Conservation (phyloP, 1,140 invertebrate species). For the Drosophila teissieri region DNA sequence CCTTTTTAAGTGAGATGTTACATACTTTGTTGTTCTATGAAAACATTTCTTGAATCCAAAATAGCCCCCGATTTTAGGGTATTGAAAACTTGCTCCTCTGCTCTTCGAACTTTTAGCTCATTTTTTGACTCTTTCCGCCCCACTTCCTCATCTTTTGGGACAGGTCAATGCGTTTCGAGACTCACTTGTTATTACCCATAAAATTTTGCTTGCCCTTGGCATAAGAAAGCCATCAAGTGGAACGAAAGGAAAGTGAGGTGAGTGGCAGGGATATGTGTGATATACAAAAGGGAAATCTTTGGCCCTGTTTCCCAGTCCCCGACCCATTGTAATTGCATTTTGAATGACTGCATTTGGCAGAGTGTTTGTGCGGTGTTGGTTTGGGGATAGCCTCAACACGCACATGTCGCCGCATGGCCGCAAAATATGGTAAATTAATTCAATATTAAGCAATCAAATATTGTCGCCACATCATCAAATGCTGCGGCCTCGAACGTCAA, state of each 20-base stretch:
- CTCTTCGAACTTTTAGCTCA: constrained; percentile 11
- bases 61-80: constrained; percentile 1
- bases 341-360: constrained; percentile 34
- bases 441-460: constrained; percentile 81
- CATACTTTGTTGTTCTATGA: neutral
- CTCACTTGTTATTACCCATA: constrained; percentile 57
- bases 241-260: constrained; percentile 16
- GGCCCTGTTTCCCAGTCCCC: constrained; percentile 6
- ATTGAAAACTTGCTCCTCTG: constrained; percentile 11
- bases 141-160: constrained; percentile 36
- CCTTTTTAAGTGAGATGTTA: neutral
- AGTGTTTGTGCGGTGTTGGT: constrained; percentile 5
- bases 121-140: constrained; percentile 16
- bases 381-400: constrained; percentile 41
- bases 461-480: constrained; percentile 78
- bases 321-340: constrained; percentile 69
- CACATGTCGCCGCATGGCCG: constrained; percentile 40
- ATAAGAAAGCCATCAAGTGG: constrained; percentile 8
- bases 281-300: constrained; percentile 39
- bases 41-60: too few species aligned
- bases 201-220: constrained; percentile 52
- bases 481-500: constrained; percentile 62
- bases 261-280: constrained; percentile 1
- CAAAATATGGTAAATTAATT: constrained; percentile 80
- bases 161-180: constrained; percentile 69